Evolutionary conservation across 2,113 vertebrate genomes (phyloP), one percentile per base, ranked within the genome.

Genomic region (Ageneiosus marmoratus): DNA sequence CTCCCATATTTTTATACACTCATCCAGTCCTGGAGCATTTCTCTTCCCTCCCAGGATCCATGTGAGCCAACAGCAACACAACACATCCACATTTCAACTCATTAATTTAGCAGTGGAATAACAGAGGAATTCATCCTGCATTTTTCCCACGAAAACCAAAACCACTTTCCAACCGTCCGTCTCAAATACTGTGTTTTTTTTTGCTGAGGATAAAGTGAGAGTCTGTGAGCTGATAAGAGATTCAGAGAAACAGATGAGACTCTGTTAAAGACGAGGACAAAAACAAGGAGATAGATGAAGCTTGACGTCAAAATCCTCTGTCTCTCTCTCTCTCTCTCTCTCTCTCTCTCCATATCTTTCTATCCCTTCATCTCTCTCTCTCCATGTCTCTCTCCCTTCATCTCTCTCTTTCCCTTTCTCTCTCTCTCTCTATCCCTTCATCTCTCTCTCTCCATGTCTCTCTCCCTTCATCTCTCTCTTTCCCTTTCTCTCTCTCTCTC

Each of bases 191-290:
- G 83, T 46, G 37, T 4, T 8, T 4, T 8, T 48, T 8, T 48
- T 77, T 78, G 72, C 44, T 44, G 73, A 58, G 60, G 12, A 48
- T 80, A 77, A 79, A 86, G 74, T 16, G 75, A 83, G 82, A 82
- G 79, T 69, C 70, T 74, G 79, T 86, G 53, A 79, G 74, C 85
- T 44, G 83, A 80, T 48, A 81, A 56, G 70, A 77, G 70, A 70
- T 69, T 84, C 58, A 87, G 55, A 83, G 89, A 88, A 86, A 82
- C 78, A 85, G 85, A 86, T 84, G 89, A 86, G 79, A 63, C 62
- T 51, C 73, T 41, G 82, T 80, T 84, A 5, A 86, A 67, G 75
- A 44, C 56, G 50, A 72, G 24, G 60, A 79, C 85, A 86, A 84
- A 46, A 84, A 79, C 9, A 9, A 44, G 22, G 34, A 37, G 10